phyloP scores from a whole-genome alignment of 2,888 invertebrate species.

The Euplagia quadripunctaria region DNA sequence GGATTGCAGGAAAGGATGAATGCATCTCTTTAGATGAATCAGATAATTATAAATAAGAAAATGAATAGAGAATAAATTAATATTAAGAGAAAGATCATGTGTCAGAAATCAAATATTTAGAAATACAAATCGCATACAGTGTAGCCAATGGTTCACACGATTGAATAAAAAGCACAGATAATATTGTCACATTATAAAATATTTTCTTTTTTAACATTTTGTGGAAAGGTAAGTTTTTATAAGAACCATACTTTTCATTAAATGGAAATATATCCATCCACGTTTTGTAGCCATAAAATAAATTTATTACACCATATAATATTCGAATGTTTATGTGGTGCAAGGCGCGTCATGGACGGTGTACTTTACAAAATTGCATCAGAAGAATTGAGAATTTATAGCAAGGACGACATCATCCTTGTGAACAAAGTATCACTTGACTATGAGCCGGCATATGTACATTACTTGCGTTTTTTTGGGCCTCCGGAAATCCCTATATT shows the following conservation, averaged over 20 bases:
- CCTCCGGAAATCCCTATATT: neutral
- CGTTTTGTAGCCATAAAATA: neutral
- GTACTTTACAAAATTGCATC: neutral
- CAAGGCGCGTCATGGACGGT: neutral
- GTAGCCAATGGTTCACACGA: neutral
- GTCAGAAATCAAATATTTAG: neutral
- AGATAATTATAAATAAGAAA: too few relatives aligned
- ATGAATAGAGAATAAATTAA: too few relatives aligned
- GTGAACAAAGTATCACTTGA: too few relatives aligned
- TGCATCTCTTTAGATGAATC: neutral
- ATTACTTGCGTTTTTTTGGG: neutral
- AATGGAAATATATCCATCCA: neutral
- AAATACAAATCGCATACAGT: neutral
- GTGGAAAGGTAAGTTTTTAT: neutral
- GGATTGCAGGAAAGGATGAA: neutral
- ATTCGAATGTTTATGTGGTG: neutral
- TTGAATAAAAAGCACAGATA: conserved; percentile 6
- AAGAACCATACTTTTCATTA: conserved; percentile 10
- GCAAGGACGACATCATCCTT: too few relatives aligned
- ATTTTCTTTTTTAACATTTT: conserved; percentile 15
- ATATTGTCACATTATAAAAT: conserved; percentile 5
- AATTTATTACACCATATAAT: conserved; percentile 6
- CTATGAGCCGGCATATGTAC: neutral
- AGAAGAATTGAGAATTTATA: too few relatives aligned
- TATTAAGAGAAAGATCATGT: too few relatives aligned